Evolutionary conservation across 2,113 vertebrate genomes (phyloP), one percentile per base, ranked within the genome.

Genomic region (Regulus satrapa): DNA sequence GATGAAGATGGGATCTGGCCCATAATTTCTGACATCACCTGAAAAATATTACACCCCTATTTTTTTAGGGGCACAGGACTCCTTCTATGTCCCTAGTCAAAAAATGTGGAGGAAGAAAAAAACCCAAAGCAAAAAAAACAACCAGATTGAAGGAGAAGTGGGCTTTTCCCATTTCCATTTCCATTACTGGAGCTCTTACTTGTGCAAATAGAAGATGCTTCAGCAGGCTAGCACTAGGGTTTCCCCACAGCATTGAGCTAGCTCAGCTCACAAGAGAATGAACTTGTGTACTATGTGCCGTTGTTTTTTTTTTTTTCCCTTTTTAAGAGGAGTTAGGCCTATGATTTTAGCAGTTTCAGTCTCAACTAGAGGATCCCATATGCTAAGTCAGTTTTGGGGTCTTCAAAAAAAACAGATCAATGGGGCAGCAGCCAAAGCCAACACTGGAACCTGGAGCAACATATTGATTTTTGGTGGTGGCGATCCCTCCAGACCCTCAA

Each of bases 391-490:
- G 20, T 92, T 91, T 78, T 76, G 75, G 64, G 76, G 40, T 86
- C 61, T 61, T 84, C 59, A 67, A 66, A 52, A 76, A 81, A 94
- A 89, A 63, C 52, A 67, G 51, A 85, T 89, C 94, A 92, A 36
- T 54, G 75, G 82, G 45, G 43, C 45, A 91, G 92, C 83, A 96
- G 96, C 89, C 96, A 97, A 96, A 97, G 71, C 74, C 77, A 96
- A 91, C 89, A 91, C 9, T 73, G 54, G 77, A 28, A 90, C 54
- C 80, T 92, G 66, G 90, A 78, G 89, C 68, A 88, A 95, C 4
- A 6, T 95, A 97, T 96, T 97, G 95, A 97, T 95, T 97, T 95
- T 94, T 91, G 69, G 75, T 94, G 49, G 56, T 93, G 68, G 81
- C 2, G 24, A 95, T 95, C 88, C 83, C 89, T 96, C 74, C 84